Conservation (phyloP, 2,888 invertebrate species). For the Brenthis daphne region DNA sequence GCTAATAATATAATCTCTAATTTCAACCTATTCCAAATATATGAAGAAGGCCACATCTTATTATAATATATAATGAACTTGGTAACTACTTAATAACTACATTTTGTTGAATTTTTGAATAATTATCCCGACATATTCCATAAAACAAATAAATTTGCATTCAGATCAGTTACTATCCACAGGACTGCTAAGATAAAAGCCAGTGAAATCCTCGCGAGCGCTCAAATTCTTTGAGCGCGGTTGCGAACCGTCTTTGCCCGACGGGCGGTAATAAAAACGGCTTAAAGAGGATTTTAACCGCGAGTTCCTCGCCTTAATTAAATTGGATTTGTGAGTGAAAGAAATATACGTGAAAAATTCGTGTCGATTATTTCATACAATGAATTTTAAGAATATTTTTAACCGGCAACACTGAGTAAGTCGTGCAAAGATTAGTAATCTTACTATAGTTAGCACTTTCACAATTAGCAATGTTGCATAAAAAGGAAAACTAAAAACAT, state of each 20-base stretch:
- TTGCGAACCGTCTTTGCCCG: conserved; percentile 78
- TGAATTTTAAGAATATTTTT: conserved; percentile 69
- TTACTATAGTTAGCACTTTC: conserved; percentile 20
- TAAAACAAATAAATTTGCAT: conserved; percentile 67
- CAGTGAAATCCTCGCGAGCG: conserved; percentile 71
- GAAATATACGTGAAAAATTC: conserved; percentile 80
- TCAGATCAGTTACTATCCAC: conserved; percentile 68
- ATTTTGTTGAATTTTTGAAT: conserved; percentile 14
- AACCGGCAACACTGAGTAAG: conserved; percentile 64
- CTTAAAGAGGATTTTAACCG: conserved; percentile 82
- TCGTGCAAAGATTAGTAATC: conserved; percentile 3
- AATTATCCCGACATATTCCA: conserved; percentile 28
- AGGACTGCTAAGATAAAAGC: conserved; percentile 71
- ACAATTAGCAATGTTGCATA: conserved; percentile 44
- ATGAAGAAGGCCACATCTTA: too few relatives aligned
- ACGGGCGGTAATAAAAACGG: conserved; percentile 81
- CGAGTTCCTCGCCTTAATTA: conserved; percentile 81
- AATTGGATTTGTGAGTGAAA: conserved; percentile 81
- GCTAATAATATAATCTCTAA: neutral
- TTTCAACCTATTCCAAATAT: too few relatives aligned
- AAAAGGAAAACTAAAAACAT: conserved; percentile 47
- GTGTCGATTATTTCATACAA: conserved; percentile 77
- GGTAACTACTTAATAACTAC: too few relatives aligned
- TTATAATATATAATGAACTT: too few relatives aligned
- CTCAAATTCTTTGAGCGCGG: conserved; percentile 76